Percentiles rank a stretch among this genome's conserved stretches.
phyloP scores from a whole-genome alignment of 2,797 vertebrate genomes.

The Mycteria americana region DNA sequence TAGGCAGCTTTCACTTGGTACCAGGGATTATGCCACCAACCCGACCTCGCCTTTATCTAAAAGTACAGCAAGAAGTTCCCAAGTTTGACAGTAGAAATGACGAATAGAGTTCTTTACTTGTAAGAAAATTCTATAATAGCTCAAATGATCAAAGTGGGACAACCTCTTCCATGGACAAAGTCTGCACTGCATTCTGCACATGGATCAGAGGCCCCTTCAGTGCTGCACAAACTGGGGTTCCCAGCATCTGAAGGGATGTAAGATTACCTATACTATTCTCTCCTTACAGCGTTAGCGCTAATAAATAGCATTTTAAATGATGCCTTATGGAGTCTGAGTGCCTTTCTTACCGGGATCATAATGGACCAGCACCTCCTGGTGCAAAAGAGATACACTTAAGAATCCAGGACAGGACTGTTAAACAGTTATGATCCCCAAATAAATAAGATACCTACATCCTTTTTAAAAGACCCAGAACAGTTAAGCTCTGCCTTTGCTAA shows the following conservation, averaged over 20 bases:
- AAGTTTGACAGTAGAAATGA: background rate
- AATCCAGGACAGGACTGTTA: background rate
- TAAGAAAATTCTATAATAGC: background rate
- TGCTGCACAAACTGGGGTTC: background rate
- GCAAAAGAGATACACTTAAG: background rate
- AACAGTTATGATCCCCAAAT: background rate
- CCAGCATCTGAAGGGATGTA: background rate
- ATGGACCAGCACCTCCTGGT: background rate
- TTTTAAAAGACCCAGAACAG: background rate
- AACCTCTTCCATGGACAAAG: background rate
- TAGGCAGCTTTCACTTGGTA: background rate
- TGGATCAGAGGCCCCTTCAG: background rate
- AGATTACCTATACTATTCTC: background rate
- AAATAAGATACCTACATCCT: background rate
- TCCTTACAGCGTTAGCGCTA: background rate
- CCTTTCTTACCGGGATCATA: background rate
- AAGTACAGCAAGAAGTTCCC: background rate
- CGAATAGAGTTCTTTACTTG: background rate
- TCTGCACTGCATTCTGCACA: background rate
- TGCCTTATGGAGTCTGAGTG: background rate
- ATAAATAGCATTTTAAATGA: background rate
- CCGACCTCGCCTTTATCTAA: background rate
- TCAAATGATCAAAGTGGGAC: background rate
- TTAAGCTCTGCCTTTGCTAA: background rate
- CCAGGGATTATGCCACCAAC: background rate